Evolutionary conservation across 2,797 vertebrate species (phyloP).

Genomic region (Cichlasoma orientale): DNA sequence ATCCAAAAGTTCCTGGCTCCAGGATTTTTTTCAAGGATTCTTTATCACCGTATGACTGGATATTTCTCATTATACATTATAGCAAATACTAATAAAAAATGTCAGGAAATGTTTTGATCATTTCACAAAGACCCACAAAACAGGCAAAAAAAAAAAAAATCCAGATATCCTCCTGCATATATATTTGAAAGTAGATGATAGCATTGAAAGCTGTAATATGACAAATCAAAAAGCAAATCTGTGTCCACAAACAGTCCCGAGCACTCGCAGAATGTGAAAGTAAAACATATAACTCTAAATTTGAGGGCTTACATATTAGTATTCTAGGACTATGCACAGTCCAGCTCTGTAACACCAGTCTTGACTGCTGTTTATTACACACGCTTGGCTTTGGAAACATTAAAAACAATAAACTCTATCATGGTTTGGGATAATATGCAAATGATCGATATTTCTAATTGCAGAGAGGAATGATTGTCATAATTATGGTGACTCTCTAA

Average conservation of each 20-base stretch:
- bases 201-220: background rate
- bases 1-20: background rate
- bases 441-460: conserved; percentile 75
- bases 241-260: background rate
- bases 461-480: conserved; percentile 68
- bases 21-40: background rate
- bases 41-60: background rate
- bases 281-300: background rate
- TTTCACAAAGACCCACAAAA: background rate
- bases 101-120: background rate
- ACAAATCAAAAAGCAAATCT: background rate
- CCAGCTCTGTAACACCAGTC: background rate
- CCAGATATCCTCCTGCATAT: no score
- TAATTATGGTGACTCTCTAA: conserved; percentile 74
- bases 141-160: background rate
- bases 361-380: conserved; percentile 22
- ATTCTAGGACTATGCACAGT: background rate
- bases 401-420: conserved; percentile 41
- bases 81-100: no score
- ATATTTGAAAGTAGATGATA: background rate
- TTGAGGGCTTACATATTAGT: background rate
- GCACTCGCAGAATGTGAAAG: background rate
- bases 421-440: conserved; percentile 53
- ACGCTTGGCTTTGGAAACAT: conserved; percentile 37
- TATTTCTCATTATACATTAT: background rate